Evolutionary conservation across 1,140 invertebrate genomes (phyloP).

Genomic region (Drosophila sulfurigaster): DNA sequence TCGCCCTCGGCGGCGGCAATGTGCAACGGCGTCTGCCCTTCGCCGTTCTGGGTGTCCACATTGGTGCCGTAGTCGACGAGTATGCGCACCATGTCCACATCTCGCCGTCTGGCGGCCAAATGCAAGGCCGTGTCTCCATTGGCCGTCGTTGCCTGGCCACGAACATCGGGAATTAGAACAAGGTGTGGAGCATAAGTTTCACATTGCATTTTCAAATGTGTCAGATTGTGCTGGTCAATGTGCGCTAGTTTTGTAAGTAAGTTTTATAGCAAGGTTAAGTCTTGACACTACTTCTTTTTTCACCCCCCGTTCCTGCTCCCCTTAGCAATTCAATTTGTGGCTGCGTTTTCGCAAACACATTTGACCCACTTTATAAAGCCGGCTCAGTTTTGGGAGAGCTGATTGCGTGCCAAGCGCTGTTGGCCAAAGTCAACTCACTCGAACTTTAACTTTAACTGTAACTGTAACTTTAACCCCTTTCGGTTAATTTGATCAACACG

Average conservation of each 20-base stretch:
- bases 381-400: constrained; percentile 21
- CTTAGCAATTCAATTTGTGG: constrained; percentile 5
- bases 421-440: constrained; percentile 74
- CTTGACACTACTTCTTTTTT: not conserved
- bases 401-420: constrained; percentile 68
- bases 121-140: constrained; percentile 96
- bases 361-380: constrained; percentile 71
- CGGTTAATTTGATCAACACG: constrained; percentile 82
- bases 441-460: constrained; percentile 69
- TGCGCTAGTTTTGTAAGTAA: not conserved
- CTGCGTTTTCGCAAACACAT: constrained; percentile 66
- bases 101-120: constrained; percentile 93
- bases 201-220: constrained; percentile 28
- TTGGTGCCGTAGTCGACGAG: constrained; percentile 96
- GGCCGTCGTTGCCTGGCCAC: constrained; percentile 87
- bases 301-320: too few species aligned
- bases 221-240: constrained; percentile 22
- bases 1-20: constrained; percentile 98
- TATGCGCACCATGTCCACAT: constrained; percentile 96
- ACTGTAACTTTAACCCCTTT: constrained; percentile 65
- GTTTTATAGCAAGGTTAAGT: constrained; percentile 20
- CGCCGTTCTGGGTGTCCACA: constrained; percentile 95
- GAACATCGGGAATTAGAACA: constrained; percentile 26
- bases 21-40: constrained; percentile 97
- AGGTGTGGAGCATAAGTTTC: constrained; percentile 29